These are phyloP conservation scores for Meliscaeva auricollis DNA, from an alignment of 2,888 invertebrate species.

Conservation along the genomic window DNA sequence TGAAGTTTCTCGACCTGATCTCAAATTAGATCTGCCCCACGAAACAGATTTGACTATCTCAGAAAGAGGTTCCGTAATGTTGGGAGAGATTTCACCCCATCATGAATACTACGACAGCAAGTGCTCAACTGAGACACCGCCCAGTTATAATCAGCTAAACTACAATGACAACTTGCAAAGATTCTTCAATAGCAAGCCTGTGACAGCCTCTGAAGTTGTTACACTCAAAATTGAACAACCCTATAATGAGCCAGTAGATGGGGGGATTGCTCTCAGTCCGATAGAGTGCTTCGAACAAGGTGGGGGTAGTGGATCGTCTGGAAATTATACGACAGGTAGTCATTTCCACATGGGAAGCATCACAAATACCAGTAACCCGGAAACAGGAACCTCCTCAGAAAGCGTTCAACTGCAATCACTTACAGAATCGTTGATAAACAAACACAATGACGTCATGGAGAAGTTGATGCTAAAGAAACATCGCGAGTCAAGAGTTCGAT, in stretches of 20 bases:
- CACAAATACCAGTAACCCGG: conserved; percentile 84
- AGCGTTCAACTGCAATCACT: conserved; percentile 85
- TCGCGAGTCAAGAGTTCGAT: conserved; percentile 86
- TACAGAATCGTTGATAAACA: conserved; percentile 87
- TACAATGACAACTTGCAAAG: conserved; percentile 92
- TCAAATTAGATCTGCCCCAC: conserved; percentile 86
- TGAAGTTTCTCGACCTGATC: conserved; percentile 87
- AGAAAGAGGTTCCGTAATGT: conserved; percentile 92
- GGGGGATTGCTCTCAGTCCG: conserved; percentile 80
- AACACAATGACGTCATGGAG: conserved; percentile 94
- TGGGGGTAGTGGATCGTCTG: conserved; percentile 87
- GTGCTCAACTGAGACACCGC: conserved; percentile 91
- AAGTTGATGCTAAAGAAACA: conserved; percentile 90
- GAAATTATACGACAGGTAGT: conserved; percentile 86
- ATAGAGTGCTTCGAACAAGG: conserved; percentile 84
- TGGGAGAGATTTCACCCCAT: conserved; percentile 93
- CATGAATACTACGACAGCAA: conserved; percentile 92
- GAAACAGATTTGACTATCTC: conserved; percentile 85
- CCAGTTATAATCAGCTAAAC: conserved; percentile 94
- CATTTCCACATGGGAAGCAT: conserved; percentile 86
- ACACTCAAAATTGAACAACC: conserved; percentile 83
- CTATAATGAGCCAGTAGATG: conserved; percentile 82
- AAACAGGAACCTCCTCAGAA: conserved; percentile 83
- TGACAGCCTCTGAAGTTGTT: conserved; percentile 86
- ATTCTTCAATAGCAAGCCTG: conserved; percentile 88